Base-by-base conservation (phyloP, 2,113 vertebrate genomes). In the Gulo gulo region DNA sequence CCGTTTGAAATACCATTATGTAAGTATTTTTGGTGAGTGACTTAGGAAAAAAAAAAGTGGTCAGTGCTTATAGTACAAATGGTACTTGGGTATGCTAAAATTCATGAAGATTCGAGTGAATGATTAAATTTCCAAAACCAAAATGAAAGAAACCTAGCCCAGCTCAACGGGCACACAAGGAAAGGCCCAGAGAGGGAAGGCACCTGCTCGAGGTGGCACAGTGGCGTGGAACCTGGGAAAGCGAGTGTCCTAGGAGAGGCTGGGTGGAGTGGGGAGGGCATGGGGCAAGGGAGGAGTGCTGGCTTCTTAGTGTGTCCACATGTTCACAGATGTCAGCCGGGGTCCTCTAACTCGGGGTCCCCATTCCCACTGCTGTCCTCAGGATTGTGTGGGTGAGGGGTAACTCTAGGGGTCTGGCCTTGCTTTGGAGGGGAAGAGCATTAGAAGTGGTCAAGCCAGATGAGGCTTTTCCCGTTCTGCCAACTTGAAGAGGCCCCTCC, bases 71-170 rank as follows among this genome's bases (percentile, higher is more conserved):
- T 3, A 31, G 84, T 63, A 36, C 20, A 79, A 13, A 79, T 34
- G 61, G 13, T 29, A 55, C n/a, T 57, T n/a, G n/a, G 16, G 21
- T 13, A 80, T 42, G 36, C 52, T 63, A 88, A 82, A 55, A 47
- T 57, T 80, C 84, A 24, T n/a, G 45, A 85, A 29, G 55, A 14
- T 45, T n/a, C 50, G 31, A 18, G 20, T 1, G 4, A 52, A 90
- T 69, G 47, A 88, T 73, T 59, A 36, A 10, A 34, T 69, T 92
- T 92, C 55, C 9, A 13, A 57, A 96, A 93, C 47, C 45, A 18
- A 86, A 86, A 36, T 4, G n/a, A 47, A 81, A 52, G 34, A 8
- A 31, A 50, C 31, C 24, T 4, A 47, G n/a, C 45, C 69, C 29
- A 42, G 18, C 52, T 45, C 8, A 20, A 7, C 12, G 21, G 14